Evolutionary conservation across 2,797 vertebrate genomes (phyloP).

Genomic region (Micromesistius poutassou): DNA sequence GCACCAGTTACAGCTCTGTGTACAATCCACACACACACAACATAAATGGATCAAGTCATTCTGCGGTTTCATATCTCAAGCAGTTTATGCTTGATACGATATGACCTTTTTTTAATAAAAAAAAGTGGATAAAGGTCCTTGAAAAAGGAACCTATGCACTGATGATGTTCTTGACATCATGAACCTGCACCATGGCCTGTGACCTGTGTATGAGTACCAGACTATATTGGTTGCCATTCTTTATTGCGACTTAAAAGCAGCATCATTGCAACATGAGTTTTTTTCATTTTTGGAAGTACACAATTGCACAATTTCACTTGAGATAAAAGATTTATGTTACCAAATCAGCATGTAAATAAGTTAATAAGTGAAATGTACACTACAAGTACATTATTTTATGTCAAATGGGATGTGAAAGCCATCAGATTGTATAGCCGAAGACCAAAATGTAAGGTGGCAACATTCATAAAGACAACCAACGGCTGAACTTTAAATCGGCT

Average conservation of each 20-base stretch:
- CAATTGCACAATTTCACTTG: no score
- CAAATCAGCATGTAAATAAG: background rate
- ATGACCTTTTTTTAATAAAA: no score
- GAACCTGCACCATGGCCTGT: no score
- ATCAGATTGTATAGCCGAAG: background rate
- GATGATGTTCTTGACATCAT: no score
- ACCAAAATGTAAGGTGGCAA: background rate
- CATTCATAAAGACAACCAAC: background rate
- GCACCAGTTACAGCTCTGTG: background rate
- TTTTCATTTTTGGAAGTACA: no score
- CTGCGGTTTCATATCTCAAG: background rate
- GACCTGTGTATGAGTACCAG: no score
- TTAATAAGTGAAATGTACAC: background rate
- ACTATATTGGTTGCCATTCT: no score
- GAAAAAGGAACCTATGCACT: no score
- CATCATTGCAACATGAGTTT: no score
- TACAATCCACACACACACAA: background rate
- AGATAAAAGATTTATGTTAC: no score
- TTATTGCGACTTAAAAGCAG: no score
- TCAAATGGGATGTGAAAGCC: background rate
- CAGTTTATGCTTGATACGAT: background rate
- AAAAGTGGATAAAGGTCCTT: no score
- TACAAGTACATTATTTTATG: background rate
- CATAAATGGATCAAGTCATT: background rate
- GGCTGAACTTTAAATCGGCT: background rate